phyloP scores from a whole-genome alignment of 2,797 vertebrate genomes.

The Centroberyx gerrardi region DNA sequence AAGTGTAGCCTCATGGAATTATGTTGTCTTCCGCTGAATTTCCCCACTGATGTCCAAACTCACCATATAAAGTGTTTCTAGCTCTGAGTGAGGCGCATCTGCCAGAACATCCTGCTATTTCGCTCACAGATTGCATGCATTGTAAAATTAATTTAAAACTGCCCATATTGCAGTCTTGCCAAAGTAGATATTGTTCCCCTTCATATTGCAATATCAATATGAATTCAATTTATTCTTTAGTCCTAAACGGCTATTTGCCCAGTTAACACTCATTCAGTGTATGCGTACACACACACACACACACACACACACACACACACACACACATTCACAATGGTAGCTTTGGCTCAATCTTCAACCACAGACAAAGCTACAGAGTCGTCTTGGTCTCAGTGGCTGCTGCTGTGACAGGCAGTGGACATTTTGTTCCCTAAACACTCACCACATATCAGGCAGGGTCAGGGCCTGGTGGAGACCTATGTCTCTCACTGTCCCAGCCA shows the following conservation, averaged over 20 bases:
- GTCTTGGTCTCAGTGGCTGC: constrained; percentile 43
- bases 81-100: constrained; percentile 13
- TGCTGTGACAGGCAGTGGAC: constrained; percentile 70
- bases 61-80: constrained; percentile 20
- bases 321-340: constrained; percentile 2
- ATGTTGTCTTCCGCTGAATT: not conserved
- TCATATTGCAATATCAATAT: constrained; percentile 52
- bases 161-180: constrained; percentile 32
- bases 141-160: constrained; percentile 49
- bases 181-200: constrained; percentile 45
- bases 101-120: constrained; percentile 22
- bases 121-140: constrained; percentile 17
- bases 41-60: constrained; percentile 6
- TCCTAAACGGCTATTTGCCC: constrained; percentile 44
- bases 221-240: constrained; percentile 50
- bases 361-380: constrained; percentile 22
- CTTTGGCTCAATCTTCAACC: constrained; percentile 23
- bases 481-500: constrained; percentile 78
- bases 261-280: constrained; percentile 51
- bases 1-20: not conserved
- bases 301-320: not conserved
- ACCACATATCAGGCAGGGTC: constrained; percentile 75
- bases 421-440: constrained; percentile 69
- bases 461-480: constrained; percentile 61
- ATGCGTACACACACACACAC: not conserved